Conservation (phyloP, 2,113 vertebrate species). For the Chroicocephalus ridibundus region DNA sequence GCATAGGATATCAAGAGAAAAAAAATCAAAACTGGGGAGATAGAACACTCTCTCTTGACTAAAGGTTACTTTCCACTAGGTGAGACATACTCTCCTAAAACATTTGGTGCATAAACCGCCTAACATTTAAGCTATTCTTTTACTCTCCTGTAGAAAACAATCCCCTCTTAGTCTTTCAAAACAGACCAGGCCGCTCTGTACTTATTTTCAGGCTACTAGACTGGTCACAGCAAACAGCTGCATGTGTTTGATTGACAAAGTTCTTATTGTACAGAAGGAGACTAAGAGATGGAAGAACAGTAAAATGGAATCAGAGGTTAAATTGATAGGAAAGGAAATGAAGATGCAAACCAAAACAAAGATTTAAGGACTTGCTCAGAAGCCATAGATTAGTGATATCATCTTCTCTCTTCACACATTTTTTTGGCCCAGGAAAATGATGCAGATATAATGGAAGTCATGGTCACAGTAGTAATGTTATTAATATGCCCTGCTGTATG, state of each 20-base stretch:
- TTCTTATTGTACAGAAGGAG: neutral
- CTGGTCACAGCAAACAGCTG: neutral
- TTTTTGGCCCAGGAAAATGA: neutral
- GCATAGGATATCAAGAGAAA: neutral
- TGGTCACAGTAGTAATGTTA: neutral
- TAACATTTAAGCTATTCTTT: neutral
- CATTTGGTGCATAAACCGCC: neutral
- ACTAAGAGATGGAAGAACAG: neutral
- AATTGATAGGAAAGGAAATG: neutral
- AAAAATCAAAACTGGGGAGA: neutral
- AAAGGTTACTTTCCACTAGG: neutral
- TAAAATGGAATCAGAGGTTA: neutral
- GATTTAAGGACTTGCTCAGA: neutral
- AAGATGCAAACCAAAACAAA: neutral
- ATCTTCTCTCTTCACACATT: neutral
- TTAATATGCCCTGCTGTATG: neutral
- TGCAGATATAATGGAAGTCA: neutral
- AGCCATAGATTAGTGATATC: neutral
- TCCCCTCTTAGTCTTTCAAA: neutral
- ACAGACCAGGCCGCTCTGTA: neutral
- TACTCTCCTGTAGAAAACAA: neutral
- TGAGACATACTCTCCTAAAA: neutral
- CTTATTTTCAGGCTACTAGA: neutral
- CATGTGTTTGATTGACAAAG: neutral
- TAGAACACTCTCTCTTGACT: neutral